phyloP scores from a whole-genome alignment of 2,888 invertebrate species.

The Agapetus fuscipes region DNA sequence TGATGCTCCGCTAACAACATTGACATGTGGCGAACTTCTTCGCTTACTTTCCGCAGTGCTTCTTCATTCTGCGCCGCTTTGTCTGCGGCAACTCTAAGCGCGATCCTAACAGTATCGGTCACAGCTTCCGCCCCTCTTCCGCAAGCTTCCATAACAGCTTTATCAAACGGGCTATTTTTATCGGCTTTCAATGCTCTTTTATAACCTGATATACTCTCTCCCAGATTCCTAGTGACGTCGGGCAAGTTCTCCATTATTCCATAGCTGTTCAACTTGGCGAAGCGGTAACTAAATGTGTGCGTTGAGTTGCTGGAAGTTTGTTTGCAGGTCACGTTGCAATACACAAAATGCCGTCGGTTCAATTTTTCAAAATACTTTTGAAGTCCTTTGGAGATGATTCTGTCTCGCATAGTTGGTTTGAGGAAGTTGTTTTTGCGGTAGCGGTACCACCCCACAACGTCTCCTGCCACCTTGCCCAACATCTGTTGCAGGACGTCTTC shows the following conservation, averaged over 20 bases:
- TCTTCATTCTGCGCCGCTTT: slow-evolving; percentile 37
- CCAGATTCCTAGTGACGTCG: slow-evolving; percentile 44
- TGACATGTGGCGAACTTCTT: slow-evolving; percentile 41
- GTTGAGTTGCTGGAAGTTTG: slow-evolving; percentile 44
- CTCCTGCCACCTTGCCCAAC: slow-evolving; percentile 41
- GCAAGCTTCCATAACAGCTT: slow-evolving; percentile 37
- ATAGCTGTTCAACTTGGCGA: slow-evolving; percentile 48
- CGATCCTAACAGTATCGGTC: slow-evolving; percentile 37
- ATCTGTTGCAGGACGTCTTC: slow-evolving; percentile 43
- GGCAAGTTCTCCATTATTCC: slow-evolving; percentile 45
- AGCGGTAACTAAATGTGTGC: slow-evolving; percentile 52
- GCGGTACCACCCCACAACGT: slow-evolving; percentile 61
- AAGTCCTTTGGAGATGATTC: slow-evolving; percentile 52
- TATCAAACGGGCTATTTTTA: slow-evolving; percentile 35
- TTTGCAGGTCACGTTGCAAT: slow-evolving; percentile 50
- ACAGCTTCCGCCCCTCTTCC: slow-evolving; percentile 34
- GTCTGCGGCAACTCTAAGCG: slow-evolving; percentile 35
- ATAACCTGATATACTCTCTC: slow-evolving; percentile 41
- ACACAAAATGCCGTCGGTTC: slow-evolving; percentile 50
- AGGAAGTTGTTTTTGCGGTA: slow-evolving; percentile 46
- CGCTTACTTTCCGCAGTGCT: slow-evolving; percentile 36
- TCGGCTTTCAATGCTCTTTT: slow-evolving; percentile 32
- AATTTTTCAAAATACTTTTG: slow-evolving; percentile 46
- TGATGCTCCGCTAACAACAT: slow-evolving; percentile 37
- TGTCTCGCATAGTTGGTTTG: slow-evolving; percentile 52